These are phyloP conservation scores for Lucifuga dentata DNA, from an alignment of 2,113 vertebrate genomes.

Conservation along the genomic window DNA sequence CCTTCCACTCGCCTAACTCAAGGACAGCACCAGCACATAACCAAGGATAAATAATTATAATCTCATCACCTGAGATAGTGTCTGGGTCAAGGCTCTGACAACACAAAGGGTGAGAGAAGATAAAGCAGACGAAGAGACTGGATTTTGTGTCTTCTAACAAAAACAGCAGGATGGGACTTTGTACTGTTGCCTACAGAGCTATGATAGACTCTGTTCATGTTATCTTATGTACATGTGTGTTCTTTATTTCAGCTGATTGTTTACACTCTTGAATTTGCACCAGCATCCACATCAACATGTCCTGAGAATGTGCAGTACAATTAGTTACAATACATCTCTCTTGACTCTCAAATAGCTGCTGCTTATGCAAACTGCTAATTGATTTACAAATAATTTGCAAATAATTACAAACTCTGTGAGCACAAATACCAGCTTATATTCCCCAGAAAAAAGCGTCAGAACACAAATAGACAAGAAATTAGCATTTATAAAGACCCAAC, in stretches of 20 bases:
- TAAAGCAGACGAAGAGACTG: slow-evolving; percentile 1
- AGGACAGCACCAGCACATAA: slow-evolving; percentile 30
- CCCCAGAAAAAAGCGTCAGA: slow-evolving; percentile 12
- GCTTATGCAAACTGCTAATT: slow-evolving; percentile 27
- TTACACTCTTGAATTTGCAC: slow-evolving; percentile 8
- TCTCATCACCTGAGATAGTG: slow-evolving; percentile 36
- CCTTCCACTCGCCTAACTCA: slow-evolving; percentile 35
- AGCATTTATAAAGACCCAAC: slow-evolving; percentile 29
- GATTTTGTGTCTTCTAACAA: slow-evolving; percentile 16
- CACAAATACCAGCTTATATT: slow-evolving; percentile 35
- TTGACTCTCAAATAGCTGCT: neutral
- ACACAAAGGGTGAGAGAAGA: slow-evolving; percentile 9
- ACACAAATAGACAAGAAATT: slow-evolving; percentile 40
- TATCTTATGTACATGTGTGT: slow-evolving; percentile 6
- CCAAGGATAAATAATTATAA: slow-evolving; percentile 41
- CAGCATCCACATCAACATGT: slow-evolving; percentile 3
- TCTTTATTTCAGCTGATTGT: slow-evolving; percentile 6
- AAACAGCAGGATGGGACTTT: slow-evolving; percentile 27
- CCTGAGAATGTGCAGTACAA: neutral
- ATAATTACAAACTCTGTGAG: slow-evolving; percentile 21
- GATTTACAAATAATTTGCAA: slow-evolving; percentile 39
- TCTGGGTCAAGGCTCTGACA: slow-evolving; percentile 41
- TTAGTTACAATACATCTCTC: slow-evolving; percentile 13
- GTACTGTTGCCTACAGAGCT: neutral
- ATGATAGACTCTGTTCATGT: neutral